These are phyloP conservation scores for Nyleta sp. DNA, from an alignment of 2,888 invertebrate species.

Conservation along the genomic window DNA sequence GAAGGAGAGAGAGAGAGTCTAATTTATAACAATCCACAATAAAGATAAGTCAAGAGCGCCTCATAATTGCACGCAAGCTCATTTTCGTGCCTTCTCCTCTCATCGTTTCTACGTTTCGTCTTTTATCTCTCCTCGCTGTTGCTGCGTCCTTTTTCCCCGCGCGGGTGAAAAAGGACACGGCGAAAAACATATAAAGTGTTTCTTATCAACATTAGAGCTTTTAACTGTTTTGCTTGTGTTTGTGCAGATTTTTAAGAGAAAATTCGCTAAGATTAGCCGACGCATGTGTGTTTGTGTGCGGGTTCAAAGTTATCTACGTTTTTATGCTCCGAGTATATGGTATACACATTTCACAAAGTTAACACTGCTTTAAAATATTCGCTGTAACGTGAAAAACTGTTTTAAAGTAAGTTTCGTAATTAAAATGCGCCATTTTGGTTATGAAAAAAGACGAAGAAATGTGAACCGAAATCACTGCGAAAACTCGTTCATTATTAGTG, in stretches of 20 bases:
- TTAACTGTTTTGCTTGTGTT: slow-evolving; percentile 17
- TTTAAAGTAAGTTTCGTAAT: no score
- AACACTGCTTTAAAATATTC: no score
- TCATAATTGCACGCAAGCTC: slow-evolving; percentile 62
- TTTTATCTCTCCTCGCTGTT: slow-evolving; percentile 19
- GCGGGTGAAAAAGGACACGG: not conserved
- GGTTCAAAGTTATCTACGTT: no score
- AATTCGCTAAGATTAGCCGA: slow-evolving; percentile 23
- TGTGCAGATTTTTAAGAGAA: slow-evolving; percentile 22
- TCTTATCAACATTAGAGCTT: slow-evolving; percentile 44
- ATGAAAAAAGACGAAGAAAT: no score
- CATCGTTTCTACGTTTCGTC: slow-evolving; percentile 31
- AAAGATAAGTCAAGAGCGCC: slow-evolving; percentile 54
- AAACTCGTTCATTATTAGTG: no score
- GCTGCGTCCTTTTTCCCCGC: not conserved
- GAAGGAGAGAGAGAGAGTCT: slow-evolving; percentile 20
- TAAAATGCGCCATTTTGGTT: no score
- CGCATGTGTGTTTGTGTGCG: not conserved
- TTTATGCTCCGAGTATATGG: no score
- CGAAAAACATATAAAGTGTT: slow-evolving; percentile 25
- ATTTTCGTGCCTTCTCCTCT: slow-evolving; percentile 43
- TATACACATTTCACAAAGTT: no score
- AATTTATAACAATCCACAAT: slow-evolving; percentile 58
- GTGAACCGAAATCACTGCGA: no score
- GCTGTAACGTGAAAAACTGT: no score